Evolutionary conservation across 2,797 vertebrate genomes (phyloP), one percentile per base, ranked within the genome.

Genomic region (Gobio occitaniae): DNA sequence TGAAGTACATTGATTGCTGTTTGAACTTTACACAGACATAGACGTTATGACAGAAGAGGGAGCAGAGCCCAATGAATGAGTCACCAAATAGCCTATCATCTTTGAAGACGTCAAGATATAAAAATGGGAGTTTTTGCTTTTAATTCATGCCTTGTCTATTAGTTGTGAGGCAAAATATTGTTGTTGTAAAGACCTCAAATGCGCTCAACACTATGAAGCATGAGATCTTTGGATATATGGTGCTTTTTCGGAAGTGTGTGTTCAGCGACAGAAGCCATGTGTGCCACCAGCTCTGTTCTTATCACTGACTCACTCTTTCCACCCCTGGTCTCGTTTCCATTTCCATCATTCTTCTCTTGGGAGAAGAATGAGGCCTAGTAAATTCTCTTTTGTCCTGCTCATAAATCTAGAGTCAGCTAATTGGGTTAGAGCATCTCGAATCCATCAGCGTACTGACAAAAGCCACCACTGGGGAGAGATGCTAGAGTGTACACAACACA

Each of bases 301-400:
- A 84, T 78, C 50, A 56, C n/a, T 84, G 82, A 84, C 74, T 78
- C 82, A 84, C 12, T 59, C 36, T 77, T 78, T 84, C 72, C 70
- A 75, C 12, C 21, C 3, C 2, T 65, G 25, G 72, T 50, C 50
- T 81, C 21, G 1, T 84, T 69, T 66, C 71, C 32, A 83, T 41
- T 76, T 29, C 17, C 50, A 54, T 44, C 38, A 13, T 41, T 54
- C 7, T 76, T 50, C n/a, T 84, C 48, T 44, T 41, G n/a, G 48
- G 74, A 68, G 21, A 68, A 52, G 47, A 83, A 38, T 13, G 8
- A 59, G 72, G 48, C 63, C 50, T 68, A 9, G 47, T 29, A 44
- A 84, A 66, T 21, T 19, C 11, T n/a, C 16, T 66, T 48, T 68
- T 59, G 48, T 70, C 41, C 50, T 61, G 69, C 17, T 74, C 69